Evolutionary conservation across 2,113 vertebrate genomes (phyloP), one percentile per base, ranked within the genome.

Genomic region (Trogon surrucura): DNA sequence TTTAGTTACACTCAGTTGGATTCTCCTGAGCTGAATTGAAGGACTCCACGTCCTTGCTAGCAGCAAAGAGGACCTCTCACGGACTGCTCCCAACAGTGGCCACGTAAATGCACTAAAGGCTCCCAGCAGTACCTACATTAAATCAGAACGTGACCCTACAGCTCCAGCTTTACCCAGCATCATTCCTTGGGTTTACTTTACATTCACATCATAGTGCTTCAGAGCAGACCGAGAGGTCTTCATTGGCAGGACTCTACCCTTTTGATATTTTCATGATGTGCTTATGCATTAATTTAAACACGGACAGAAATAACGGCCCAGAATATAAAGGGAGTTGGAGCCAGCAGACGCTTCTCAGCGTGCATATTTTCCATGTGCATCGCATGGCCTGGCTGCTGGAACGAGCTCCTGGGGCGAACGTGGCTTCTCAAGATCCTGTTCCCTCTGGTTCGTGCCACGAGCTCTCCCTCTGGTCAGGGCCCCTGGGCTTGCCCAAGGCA

Each of bases 211-310:
- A 57, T n/a, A 22, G 26, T 4, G 8, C 71, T 80, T 27, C 27
- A 20, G 27, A 62, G 83, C n/a, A 78, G 19, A 56, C 16, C 25
- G 26, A n/a, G 65, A 77, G 45, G 16, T 23, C 85, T 58, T 80
- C 44, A 8, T 2, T 48, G 61, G 38, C 56, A 56, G 51, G 20
- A 73, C 54, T 0, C 0, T 1, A 9, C 16, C 36, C 21, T 51
- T 67, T 70, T 30, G 57, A 29, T 62, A 64, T 71, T 80, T 92
- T 48, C 57, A 53, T 30, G 64, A 60, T 48, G 32, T 83, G 72
- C 23, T 80, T 67, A 27, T 58, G 50, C 44, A 71, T 62, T 48
- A 66, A 65, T 74, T 73, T 45, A 71, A 70, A 95, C 3, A 18
- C 16, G 36, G 47, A 34, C 16, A 74, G 44, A 78, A 71, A 60